Evolutionary conservation across 2,113 vertebrate species (phyloP).

Genomic region (Phocoena sinus): DNA sequence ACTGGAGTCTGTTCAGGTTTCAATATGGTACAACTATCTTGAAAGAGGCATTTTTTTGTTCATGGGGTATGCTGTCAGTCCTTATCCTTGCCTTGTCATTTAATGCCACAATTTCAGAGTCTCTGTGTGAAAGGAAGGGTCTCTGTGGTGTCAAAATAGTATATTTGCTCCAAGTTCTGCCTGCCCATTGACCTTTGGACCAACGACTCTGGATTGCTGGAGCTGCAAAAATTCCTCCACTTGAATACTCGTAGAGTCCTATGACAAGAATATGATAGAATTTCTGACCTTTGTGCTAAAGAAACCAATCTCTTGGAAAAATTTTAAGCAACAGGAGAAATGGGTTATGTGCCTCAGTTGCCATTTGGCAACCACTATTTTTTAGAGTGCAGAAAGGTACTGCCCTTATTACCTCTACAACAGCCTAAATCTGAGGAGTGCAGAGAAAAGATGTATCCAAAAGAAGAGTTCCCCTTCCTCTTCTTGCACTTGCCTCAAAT

Average conservation of each 20-base stretch:
- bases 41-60: background rate
- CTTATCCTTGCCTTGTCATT: background rate
- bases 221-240: background rate
- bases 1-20: background rate
- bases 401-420: background rate
- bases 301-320: conserved; percentile 2
- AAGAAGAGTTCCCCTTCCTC: background rate
- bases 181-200: background rate
- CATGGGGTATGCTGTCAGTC: background rate
- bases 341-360: background rate
- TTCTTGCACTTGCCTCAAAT: background rate
- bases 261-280: background rate
- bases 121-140: background rate
- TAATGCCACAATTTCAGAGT: background rate
- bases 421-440: background rate
- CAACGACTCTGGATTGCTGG: background rate
- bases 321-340: background rate
- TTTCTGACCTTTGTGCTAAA: conserved; percentile 23
- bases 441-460: background rate
- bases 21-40: background rate
- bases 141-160: background rate
- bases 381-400: background rate
- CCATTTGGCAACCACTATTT: background rate
- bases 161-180: background rate
- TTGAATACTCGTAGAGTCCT: background rate